phyloP scores from a whole-genome alignment of 2,888 invertebrate species.

The Willowsia nigromaculata region DNA sequence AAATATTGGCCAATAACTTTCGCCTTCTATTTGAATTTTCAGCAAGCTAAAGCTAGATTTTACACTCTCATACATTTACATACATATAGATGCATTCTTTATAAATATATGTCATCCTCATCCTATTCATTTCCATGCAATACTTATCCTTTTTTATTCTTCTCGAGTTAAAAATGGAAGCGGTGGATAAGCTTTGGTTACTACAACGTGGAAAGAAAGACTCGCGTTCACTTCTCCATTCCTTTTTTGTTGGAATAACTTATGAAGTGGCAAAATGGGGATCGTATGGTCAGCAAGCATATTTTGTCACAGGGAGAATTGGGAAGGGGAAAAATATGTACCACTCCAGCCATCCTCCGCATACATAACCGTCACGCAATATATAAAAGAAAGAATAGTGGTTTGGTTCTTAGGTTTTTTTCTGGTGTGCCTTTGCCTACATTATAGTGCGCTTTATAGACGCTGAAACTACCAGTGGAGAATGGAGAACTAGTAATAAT shows the following conservation, averaged over 20 bases:
- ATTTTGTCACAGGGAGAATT: slow-evolving; percentile 49
- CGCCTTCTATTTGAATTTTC: slow-evolving; percentile 40
- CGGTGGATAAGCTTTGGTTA: slow-evolving; percentile 7
- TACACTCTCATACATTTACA: slow-evolving; percentile 30
- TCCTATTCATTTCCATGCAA: no score
- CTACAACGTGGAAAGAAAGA: not conserved
- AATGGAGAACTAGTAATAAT: slow-evolving; percentile 38
- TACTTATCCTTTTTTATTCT: not conserved
- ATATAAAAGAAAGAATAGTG: not conserved
- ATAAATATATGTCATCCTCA: no score
- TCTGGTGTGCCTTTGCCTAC: slow-evolving; percentile 5
- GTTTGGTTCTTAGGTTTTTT: no score
- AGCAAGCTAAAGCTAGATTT: no score
- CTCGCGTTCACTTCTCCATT: not conserved
- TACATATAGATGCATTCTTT: no score
- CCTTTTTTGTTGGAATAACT: slow-evolving; percentile 46
- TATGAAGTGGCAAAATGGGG: slow-evolving; percentile 65
- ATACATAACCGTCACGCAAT: not conserved
- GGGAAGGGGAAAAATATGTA: not conserved
- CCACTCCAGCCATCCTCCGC: not conserved
- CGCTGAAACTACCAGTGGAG: not conserved
- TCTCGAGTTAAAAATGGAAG: slow-evolving; percentile 25
- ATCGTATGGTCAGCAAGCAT: slow-evolving; percentile 65
- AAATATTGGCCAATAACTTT: slow-evolving; percentile 50
- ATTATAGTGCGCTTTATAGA: slow-evolving; percentile 60